Evolutionary conservation across 2,888 invertebrate genomes (phyloP).

Genomic region (Drosophila glabriapex): DNA sequence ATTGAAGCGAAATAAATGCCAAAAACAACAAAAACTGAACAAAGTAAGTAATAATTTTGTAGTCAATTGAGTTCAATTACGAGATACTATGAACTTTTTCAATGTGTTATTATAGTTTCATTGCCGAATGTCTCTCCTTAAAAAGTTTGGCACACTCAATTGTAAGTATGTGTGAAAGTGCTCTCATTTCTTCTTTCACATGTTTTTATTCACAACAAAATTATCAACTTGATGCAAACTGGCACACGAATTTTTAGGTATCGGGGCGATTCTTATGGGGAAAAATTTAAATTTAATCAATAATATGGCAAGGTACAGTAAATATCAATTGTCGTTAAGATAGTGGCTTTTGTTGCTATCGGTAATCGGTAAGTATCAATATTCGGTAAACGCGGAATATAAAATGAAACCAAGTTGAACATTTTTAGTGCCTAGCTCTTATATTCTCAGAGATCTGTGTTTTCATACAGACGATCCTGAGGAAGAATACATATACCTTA

Average conservation of each 20-base stretch:
- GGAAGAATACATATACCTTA: neutral
- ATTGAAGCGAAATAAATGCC: neutral
- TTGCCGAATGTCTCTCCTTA: neutral
- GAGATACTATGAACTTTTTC: neutral
- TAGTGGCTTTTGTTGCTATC: neutral
- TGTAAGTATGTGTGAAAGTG: neutral
- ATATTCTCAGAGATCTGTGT: neutral
- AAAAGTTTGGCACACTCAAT: neutral
- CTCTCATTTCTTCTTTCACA: neutral
- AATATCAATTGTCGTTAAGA: neutral
- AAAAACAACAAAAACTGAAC: neutral
- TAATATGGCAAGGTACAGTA: neutral
- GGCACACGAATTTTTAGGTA: neutral
- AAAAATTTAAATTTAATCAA: neutral
- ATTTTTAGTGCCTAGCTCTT: neutral
- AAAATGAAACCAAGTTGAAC: neutral
- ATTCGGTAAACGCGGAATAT: neutral
- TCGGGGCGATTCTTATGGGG: neutral
- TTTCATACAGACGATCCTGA: neutral
- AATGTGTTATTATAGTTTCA: neutral
- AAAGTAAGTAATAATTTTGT: neutral
- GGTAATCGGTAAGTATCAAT: neutral
- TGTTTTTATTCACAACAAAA: neutral
- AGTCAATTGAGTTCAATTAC: neutral
- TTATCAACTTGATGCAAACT: neutral